Conservation (phyloP, 2,888 invertebrate species). For the Acheta domesticus region DNA sequence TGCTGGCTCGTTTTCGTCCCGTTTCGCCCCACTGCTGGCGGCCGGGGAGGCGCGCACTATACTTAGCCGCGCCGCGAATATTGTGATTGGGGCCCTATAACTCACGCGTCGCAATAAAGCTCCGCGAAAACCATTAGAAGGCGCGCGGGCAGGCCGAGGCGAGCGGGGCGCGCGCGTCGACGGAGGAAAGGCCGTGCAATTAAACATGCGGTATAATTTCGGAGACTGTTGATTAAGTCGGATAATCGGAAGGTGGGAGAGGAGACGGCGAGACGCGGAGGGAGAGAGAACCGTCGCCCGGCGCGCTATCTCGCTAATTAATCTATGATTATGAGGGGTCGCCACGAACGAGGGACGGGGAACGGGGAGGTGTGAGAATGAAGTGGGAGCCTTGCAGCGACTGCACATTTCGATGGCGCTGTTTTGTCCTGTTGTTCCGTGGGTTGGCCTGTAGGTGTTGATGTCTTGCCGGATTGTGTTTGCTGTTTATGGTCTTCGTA, state of each 20-base stretch:
- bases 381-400: background rate
- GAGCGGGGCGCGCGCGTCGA: too few species aligned
- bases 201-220: slow-evolving; percentile 18
- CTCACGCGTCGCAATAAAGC: background rate
- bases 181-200: background rate
- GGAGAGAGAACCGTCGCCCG: background rate
- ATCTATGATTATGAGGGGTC: background rate
- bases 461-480: too few species aligned
- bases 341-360: background rate
- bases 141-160: background rate
- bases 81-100: background rate
- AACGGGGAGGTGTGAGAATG: background rate
- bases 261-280: background rate
- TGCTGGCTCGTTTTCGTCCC: too few species aligned
- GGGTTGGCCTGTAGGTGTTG: too few species aligned
- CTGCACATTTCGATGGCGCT: too few species aligned
- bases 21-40: too few species aligned
- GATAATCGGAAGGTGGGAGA: background rate
- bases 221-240: background rate
- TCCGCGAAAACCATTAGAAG: slow-evolving; percentile 7
- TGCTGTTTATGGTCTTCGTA: too few species aligned
- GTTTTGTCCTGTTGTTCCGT: too few species aligned
- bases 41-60: background rate
- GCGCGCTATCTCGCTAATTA: background rate
- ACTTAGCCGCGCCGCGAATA: background rate